Conservation (phyloP, 1,140 invertebrate genomes). For the Nilaparvata lugens region DNA sequence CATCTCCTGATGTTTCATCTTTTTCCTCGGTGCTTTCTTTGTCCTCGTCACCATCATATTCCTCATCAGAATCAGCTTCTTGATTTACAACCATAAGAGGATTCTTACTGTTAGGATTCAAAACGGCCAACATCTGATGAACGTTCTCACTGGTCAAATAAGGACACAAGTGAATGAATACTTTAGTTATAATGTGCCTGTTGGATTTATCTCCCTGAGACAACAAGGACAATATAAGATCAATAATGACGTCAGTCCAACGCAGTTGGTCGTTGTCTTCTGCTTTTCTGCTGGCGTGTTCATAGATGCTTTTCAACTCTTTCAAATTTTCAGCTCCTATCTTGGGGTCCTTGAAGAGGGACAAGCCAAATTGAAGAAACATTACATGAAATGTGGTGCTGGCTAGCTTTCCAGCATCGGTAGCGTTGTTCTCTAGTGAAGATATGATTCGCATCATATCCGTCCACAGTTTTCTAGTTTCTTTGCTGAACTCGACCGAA, state of each 20-base stretch:
- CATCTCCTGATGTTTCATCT: conserved; percentile 32
- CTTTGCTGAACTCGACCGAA: conserved; percentile 42
- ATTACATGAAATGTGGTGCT: conserved; percentile 52
- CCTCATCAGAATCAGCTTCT: not conserved
- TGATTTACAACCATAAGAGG: conserved; percentile 41
- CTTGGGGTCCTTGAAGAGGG: conserved; percentile 56
- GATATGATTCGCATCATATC: conserved; percentile 43
- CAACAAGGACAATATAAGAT: conserved; percentile 61
- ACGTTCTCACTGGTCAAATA: conserved; percentile 55
- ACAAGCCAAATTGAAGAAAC: conserved; percentile 58
- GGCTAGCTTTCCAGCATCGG: conserved; percentile 34
- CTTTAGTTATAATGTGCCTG: conserved; percentile 45
- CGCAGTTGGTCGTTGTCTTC: conserved; percentile 44
- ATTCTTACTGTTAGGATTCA: conserved; percentile 33
- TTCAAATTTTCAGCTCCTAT: conserved; percentile 53
- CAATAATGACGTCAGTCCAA: conserved; percentile 71
- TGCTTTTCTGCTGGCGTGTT: conserved; percentile 31
- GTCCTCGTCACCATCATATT: conserved; percentile 28
- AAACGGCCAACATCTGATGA: conserved; percentile 46
- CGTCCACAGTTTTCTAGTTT: conserved; percentile 46
- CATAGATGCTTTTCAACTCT: conserved; percentile 54
- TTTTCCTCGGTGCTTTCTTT: conserved; percentile 34
- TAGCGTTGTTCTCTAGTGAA: conserved; percentile 36
- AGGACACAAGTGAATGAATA: conserved; percentile 61
- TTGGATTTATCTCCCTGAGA: conserved; percentile 56